These are phyloP conservation scores for Paratilapia polleni DNA, from an alignment of 2,113 vertebrate species.

Conservation along the genomic window DNA sequence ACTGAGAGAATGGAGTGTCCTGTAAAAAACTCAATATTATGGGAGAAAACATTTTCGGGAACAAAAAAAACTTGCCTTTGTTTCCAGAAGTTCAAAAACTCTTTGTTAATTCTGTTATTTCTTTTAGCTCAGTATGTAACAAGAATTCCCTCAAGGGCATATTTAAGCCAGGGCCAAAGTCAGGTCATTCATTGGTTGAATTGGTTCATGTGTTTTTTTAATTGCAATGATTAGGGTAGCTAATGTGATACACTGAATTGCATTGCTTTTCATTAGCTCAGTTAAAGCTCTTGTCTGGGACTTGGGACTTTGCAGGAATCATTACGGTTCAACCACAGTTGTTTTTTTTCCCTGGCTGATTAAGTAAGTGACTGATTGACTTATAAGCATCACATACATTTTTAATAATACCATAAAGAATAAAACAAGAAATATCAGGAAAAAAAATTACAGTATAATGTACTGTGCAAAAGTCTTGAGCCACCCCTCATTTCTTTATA, in stretches of 20 bases:
- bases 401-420: conserved; percentile 42
- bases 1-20: neutral
- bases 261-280: conserved; percentile 55
- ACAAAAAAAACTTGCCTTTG: conserved; percentile 5
- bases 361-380: conserved; percentile 46
- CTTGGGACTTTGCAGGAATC: conserved; percentile 8
- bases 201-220: conserved; percentile 65
- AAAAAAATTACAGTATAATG: neutral
- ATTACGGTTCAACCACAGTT: conserved; percentile 32
- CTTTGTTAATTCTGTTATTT: conserved; percentile 24
- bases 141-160: conserved; percentile 38
- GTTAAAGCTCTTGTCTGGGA: conserved; percentile 21
- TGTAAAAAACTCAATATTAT: neutral
- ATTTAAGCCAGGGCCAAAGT: conserved; percentile 57
- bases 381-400: conserved; percentile 49
- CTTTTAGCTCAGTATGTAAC: conserved; percentile 4
- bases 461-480: neutral
- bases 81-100: conserved; percentile 25
- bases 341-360: conserved; percentile 42
- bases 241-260: conserved; percentile 63
- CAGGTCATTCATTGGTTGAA: conserved; percentile 60
- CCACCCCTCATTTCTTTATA: neutral
- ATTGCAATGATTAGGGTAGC: conserved; percentile 67
- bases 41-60: neutral
- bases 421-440: neutral